A percentile compares a stretch with the other conserved stretches of the same genome.
phyloP scores from a whole-genome alignment of 2,113 vertebrate species.

The Malurus elegans region DNA sequence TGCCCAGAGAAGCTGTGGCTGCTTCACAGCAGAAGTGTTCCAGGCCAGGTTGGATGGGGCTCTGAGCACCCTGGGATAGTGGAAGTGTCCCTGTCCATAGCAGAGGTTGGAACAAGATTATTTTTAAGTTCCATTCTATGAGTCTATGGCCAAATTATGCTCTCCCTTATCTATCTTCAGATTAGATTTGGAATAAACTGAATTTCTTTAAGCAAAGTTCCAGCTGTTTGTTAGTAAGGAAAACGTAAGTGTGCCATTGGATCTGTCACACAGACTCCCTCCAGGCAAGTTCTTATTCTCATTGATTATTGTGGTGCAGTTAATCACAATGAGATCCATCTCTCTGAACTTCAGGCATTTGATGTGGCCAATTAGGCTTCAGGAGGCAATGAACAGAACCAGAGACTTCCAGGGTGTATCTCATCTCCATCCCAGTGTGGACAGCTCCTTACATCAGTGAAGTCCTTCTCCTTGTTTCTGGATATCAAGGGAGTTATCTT shows the following conservation, averaged over 20 bases:
- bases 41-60: fast-evolving
- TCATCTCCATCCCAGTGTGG: not conserved
- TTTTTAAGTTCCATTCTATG: not conserved
- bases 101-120: fast-evolving
- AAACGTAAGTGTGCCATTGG: not conserved
- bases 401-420: not conserved
- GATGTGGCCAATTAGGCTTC: not conserved
- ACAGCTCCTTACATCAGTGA: not conserved
- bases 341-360: not conserved
- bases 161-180: not conserved
- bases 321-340: not conserved
- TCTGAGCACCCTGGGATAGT: fast-evolving
- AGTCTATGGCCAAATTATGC: not conserved
- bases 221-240: not conserved
- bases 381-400: not conserved
- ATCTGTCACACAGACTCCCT: not conserved
- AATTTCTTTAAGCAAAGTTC: not conserved
- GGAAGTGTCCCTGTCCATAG: not conserved
- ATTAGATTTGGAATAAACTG: not conserved
- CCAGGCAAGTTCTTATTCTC: not conserved
- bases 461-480: not conserved
- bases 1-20: not conserved
- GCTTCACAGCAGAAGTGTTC: no score
- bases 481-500: not conserved
- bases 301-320: not conserved